Conservation (phyloP, 2,888 invertebrate species). For the Thysanoteuthis rhombus region DNA sequence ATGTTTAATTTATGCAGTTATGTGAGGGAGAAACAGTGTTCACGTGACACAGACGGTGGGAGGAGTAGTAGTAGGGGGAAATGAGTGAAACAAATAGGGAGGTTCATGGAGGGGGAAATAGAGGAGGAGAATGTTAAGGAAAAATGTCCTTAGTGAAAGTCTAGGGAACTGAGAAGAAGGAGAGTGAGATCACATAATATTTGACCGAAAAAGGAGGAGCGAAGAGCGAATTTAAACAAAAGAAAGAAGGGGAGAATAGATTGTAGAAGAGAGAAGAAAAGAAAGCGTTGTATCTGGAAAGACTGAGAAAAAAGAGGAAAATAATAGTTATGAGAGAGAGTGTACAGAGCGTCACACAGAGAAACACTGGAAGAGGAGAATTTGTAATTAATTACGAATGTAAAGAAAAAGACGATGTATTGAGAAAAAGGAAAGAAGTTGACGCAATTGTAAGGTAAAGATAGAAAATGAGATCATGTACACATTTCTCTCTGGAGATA, state of each 20-base stretch:
- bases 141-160: neutral
- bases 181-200: neutral
- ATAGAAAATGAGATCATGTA: too few species aligned
- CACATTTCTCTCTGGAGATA: too few species aligned
- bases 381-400: too few species aligned
- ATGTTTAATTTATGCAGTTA: constrained; percentile 60
- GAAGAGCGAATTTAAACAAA: neutral
- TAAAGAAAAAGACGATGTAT: too few species aligned
- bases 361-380: too few species aligned
- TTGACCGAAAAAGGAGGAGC: neutral
- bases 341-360: too few species aligned
- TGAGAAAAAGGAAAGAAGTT: too few species aligned
- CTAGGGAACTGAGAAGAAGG: neutral
- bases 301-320: too few species aligned
- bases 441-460: too few species aligned
- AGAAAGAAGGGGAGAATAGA: neutral
- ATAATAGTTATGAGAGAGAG: too few species aligned
- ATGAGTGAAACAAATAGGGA: neutral
- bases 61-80: neutral
- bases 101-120: neutral
- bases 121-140: neutral
- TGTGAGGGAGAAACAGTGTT: constrained; percentile 33
- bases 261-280: neutral
- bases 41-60: neutral
- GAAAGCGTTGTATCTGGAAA: too few species aligned